Base-by-base conservation (phyloP, 1,140 invertebrate species). In the Solenopsis invicta region DNA sequence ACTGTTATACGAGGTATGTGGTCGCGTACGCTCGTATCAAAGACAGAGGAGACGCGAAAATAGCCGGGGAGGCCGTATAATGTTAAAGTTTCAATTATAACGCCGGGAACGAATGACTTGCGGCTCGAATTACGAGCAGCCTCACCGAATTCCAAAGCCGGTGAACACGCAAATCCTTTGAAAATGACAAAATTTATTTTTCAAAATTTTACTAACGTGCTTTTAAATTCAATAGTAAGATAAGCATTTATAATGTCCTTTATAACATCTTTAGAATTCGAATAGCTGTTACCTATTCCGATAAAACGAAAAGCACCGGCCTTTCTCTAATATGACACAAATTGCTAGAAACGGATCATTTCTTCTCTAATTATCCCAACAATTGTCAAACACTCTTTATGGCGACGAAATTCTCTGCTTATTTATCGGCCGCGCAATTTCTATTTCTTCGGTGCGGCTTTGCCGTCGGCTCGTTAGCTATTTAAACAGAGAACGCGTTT, bases 61-160 rank as follows among this genome's bases (percentile, higher is more conserved):
- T 67, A 61, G 52, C 69, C 61, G 45, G 29, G 54, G 52, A 48
- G 71, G 71, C 80, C 80, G 54, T 84, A 76, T 77, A 67, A 71
- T 69, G 76, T 88, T 85, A 78, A 88, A 89, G 66, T 88, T 78
- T 72, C 75, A 86, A 88, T 89, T 85, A 86, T 88, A 62, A 88
- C 66, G 56, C 24, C 24, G 54, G 13, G 66, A 78, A 78, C 74
- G 69, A 86, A 88, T 74, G 74, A 66, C 52, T 45, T 61, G 72
- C 50, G 24, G 74, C 61, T 45, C 74, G 82, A 66, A 85, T 85
- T 64, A 56, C 82, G 34, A 77, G n/a, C 21, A n/a, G 50, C 16
- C 34, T 16, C n/a, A 48, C 41, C 21, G 24, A 74, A 81, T 86
- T 67, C 78, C 67, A 76, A 82, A 67, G 64, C 54, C 13, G 21